Evolutionary conservation across 1,140 invertebrate genomes (phyloP).

Genomic region (Aporrectodea caliginosa): DNA sequence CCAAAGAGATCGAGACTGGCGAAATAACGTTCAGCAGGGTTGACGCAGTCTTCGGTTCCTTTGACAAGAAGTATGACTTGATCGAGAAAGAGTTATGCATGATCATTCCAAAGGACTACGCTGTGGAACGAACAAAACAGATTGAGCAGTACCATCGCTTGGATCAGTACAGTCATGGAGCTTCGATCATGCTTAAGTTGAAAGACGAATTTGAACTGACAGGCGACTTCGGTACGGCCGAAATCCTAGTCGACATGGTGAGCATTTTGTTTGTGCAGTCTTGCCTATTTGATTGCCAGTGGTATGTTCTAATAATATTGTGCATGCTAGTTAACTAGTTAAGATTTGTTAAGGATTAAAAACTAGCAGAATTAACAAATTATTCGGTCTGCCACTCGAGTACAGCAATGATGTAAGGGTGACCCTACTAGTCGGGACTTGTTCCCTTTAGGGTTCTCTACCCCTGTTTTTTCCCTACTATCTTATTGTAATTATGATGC

Average conservation of each 20-base stretch:
- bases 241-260: conserved; percentile 31
- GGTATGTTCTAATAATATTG: too few relatives aligned
- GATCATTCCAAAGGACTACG: conserved; percentile 5
- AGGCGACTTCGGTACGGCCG: conserved; percentile 36
- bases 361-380: too few relatives aligned
- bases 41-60: conserved; percentile 24
- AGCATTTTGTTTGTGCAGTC: conserved; percentile 3
- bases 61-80: conserved; percentile 9
- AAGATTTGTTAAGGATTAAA: too few relatives aligned
- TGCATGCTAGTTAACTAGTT: too few relatives aligned
- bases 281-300: neutral
- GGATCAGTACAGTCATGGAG: conserved; percentile 33
- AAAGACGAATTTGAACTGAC: conserved; percentile 33
- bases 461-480: too few relatives aligned
- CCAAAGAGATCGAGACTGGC: conserved; percentile 26
- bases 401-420: too few relatives aligned
- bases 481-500: too few relatives aligned
- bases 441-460: too few relatives aligned
- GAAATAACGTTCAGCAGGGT: conserved; percentile 32
- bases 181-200: conserved; percentile 34
- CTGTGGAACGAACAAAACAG: conserved; percentile 35
- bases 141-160: conserved; percentile 34
- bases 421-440: too few relatives aligned
- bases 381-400: too few relatives aligned
- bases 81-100: conserved; percentile 30